These are phyloP conservation scores for Fabriciana adippe DNA, from an alignment of 2,888 invertebrate species.

Conservation along the genomic window DNA sequence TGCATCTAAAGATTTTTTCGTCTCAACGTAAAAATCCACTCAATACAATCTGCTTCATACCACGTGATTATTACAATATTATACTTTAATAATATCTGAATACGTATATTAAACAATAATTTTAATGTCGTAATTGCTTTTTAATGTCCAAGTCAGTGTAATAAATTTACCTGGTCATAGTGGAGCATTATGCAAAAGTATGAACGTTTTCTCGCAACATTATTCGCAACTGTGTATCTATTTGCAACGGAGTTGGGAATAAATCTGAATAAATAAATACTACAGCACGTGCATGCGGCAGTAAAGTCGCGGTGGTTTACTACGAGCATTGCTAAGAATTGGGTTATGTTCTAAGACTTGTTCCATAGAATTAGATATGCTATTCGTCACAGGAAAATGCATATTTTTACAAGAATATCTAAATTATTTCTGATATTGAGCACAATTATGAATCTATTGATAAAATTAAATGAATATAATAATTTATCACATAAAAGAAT, in stretches of 20 bases:
- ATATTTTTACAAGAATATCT: too few relatives aligned
- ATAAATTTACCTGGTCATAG: conserved; percentile 40
- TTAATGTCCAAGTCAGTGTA: conserved; percentile 36
- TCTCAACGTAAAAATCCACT: background rate
- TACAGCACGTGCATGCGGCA: conserved; percentile 64
- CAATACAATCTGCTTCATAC: conserved; percentile 2
- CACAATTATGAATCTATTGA: too few relatives aligned
- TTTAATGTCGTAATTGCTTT: conserved; percentile 38
- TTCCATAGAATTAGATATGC: conserved; percentile 15
- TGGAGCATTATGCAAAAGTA: conserved; percentile 46
- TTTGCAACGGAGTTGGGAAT: conserved; percentile 47
- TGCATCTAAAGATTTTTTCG: too few relatives aligned
- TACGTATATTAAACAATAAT: conserved; percentile 19
- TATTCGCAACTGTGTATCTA: conserved; percentile 62
- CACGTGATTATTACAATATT: conserved; percentile 3
- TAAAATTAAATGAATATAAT: too few relatives aligned
- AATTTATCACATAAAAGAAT: too few relatives aligned
- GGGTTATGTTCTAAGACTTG: conserved; percentile 32
- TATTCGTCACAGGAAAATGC: background rate
- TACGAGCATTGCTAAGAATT: conserved; percentile 49
- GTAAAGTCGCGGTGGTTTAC: conserved; percentile 62
- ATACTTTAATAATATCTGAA: conserved; percentile 7
- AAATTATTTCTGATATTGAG: too few relatives aligned
- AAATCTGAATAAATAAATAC: conserved; percentile 73
- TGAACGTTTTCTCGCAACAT: conserved; percentile 57